Base-by-base conservation (phyloP, 2,888 invertebrate genomes). In the Pandemis corylana region DNA sequence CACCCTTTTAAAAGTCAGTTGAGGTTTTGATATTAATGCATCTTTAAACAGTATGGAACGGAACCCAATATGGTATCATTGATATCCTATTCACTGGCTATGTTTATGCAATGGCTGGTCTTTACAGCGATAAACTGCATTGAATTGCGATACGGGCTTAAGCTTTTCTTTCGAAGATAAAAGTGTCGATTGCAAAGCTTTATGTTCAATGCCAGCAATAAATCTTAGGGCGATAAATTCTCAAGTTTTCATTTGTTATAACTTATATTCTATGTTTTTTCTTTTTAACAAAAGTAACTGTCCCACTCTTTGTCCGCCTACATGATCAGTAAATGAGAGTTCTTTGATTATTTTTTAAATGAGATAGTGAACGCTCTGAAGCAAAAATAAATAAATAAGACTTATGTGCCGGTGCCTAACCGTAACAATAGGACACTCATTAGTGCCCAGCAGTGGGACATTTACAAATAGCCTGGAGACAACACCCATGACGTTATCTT, bases 61-160 rank as follows among this genome's bases (percentile, higher is more conserved):
- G 64, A 12, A 46, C 51, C 51, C 36, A 49, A 13, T 51, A 2
- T 42, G 28, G 10, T 28, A 59, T 7, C 13, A 20, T 42, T n/a
- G n/a, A 36, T 36, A 36, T 41, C 10, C 20, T 56, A 41, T 41
- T 53, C 67, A 44, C 28, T n/a, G 59, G 46, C 46, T 12, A 85
- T 85, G 82, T 87, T 87, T 87, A 87, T 86, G 85, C 85, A 86
- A 63, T 75, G 81, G 78, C 74, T 72, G 79, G 82, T 78, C 80
- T 83, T 81, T 77, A 81, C 49, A 77, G 75, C 75, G 81, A 83
- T 84, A 84, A 82, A 85, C 81, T 82, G 83, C 82, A 82, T 80
- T 80, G 80, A 80, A 83, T 81, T 81, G 84, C 79, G 78, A 79
- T 77, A 56, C 70, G 59, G 64, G 77, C 74, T 74, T 78, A 79